Percentiles rank a stretch among this genome's conserved stretches.
These are phyloP conservation scores for Margaritifera margaritifera DNA, from an alignment of 2,888 invertebrate genomes.

Conservation along the genomic window DNA sequence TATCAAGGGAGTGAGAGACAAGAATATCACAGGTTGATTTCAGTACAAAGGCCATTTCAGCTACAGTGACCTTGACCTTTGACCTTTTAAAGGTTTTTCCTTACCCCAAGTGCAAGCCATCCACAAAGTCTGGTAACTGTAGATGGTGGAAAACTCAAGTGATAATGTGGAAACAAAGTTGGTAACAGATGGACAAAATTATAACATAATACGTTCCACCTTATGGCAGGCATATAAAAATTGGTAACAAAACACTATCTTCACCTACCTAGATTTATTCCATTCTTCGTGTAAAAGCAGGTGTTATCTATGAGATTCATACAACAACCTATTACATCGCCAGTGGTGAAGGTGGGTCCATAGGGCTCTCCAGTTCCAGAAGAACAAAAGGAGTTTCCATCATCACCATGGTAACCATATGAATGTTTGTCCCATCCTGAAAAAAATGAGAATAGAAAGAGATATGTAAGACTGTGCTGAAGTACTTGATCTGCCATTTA, in stretches of 20 bases:
- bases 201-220: background rate
- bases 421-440: conserved; percentile 99
- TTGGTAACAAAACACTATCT: background rate
- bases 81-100: too few species aligned
- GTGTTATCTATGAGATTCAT: conserved; percentile 97
- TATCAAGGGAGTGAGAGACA: too few species aligned
- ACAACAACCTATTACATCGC: conserved; percentile 98
- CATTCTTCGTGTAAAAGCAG: conserved; percentile 99
- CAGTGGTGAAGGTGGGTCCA: conserved; percentile 98
- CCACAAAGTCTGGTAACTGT: too few species aligned
- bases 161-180: too few species aligned
- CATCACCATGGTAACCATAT: conserved; percentile 99
- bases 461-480: too few species aligned
- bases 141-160: too few species aligned
- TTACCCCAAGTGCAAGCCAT: too few species aligned
- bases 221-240: background rate
- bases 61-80: too few species aligned
- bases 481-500: too few species aligned
- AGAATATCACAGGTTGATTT: too few species aligned
- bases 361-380: conserved; percentile 98
- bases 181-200: too few species aligned
- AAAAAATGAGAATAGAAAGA: conserved; percentile 24
- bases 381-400: conserved; percentile 98
- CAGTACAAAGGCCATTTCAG: too few species aligned
- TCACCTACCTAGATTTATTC: conserved; percentile 84